These are phyloP conservation scores for Phlogophora meticulosa DNA, from an alignment of 2,888 invertebrate species.

Conservation along the genomic window DNA sequence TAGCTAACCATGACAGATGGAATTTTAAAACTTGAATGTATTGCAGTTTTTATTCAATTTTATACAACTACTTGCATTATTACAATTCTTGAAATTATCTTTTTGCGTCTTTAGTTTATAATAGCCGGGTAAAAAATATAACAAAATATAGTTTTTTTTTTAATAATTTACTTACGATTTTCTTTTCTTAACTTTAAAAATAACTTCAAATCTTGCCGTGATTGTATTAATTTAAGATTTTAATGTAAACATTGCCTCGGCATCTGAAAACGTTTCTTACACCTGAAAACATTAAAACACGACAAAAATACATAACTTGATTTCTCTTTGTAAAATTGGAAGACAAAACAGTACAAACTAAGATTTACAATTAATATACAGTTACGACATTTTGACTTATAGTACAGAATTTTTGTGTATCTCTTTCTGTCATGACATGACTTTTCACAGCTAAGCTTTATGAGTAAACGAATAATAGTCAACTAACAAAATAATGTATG, in stretches of 20 bases:
- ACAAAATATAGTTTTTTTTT: slow-evolving; percentile 14
- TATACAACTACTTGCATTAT: background rate
- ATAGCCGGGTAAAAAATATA: background rate
- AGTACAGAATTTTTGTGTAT: too few relatives aligned
- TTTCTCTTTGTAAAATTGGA: slow-evolving; percentile 7
- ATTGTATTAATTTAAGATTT: background rate
- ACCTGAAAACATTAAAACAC: background rate
- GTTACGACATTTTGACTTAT: too few relatives aligned
- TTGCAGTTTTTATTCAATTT: background rate
- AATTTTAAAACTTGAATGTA: background rate
- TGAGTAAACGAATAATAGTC: too few relatives aligned
- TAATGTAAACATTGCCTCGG: background rate
- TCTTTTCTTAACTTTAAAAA: background rate
- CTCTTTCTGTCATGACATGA: too few relatives aligned
- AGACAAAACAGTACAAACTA: too few relatives aligned
- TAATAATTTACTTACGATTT: background rate
- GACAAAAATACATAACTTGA: background rate
- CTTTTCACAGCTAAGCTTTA: too few relatives aligned
- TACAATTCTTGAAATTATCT: background rate
- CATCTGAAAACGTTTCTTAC: slow-evolving; percentile 2
- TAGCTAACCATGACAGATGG: too few relatives aligned
- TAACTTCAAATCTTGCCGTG: background rate
- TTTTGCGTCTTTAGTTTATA: background rate
- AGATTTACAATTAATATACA: too few relatives aligned
- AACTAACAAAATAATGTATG: too few relatives aligned